A percentile compares a stretch with the other conserved stretches of the same genome.
phyloP scores from a whole-genome alignment of 2,113 vertebrate genomes.

The Oceanites oceanicus region DNA sequence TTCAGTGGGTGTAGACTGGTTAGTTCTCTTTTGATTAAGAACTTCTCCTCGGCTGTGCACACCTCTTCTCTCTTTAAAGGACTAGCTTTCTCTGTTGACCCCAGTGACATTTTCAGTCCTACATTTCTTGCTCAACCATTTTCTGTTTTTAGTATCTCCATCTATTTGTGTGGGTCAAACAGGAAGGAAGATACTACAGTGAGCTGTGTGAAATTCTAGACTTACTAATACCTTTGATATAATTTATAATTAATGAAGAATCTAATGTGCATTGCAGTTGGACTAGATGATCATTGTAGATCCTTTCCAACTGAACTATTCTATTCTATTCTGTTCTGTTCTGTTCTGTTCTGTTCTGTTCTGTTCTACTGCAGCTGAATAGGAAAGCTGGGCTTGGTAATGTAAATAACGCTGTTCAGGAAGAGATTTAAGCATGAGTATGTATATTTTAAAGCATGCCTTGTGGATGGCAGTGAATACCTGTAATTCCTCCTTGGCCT shows the following conservation, averaged over 20 bases:
- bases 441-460: not conserved
- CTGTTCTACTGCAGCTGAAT: not conserved
- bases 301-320: not conserved
- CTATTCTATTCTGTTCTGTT: not conserved
- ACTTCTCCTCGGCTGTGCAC: not conserved
- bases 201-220: not conserved
- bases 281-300: not conserved
- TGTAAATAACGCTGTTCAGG: not conserved
- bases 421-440: not conserved
- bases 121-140: not conserved
- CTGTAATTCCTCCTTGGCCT: not conserved
- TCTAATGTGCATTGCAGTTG: not conserved
- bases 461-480: not conserved
- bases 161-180: not conserved
- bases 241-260: not conserved
- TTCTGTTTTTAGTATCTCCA: not conserved
- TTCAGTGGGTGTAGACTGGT: not conserved
- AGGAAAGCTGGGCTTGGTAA: not conserved
- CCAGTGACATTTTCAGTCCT: not conserved
- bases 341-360: not conserved
- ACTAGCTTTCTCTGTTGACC: not conserved
- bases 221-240: not conserved
- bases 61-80: not conserved
- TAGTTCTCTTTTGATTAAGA: constrained; percentile 7
- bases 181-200: not conserved